phyloP scores from a whole-genome alignment of 2,113 vertebrate species.

The Onychostruthus taczanowskii region DNA sequence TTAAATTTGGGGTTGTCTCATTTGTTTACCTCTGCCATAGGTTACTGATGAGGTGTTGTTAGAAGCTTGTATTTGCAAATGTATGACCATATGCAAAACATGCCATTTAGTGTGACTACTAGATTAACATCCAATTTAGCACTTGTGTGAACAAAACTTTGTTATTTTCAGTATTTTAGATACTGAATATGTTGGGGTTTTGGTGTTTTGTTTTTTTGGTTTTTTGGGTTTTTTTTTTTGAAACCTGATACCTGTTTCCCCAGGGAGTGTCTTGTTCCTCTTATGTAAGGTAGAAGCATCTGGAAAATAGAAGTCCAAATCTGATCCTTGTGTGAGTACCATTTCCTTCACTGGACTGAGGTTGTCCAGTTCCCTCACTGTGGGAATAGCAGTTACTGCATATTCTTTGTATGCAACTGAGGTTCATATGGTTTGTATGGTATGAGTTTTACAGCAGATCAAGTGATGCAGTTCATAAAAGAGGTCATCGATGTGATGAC shows the following conservation, averaged over 20 bases:
- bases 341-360: background rate
- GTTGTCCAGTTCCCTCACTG: background rate
- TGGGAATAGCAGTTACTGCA: background rate
- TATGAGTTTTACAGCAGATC: constrained; percentile 2
- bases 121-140: background rate
- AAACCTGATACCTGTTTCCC: background rate
- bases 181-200: background rate
- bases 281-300: background rate
- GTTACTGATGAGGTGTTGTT: background rate
- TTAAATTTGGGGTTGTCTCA: background rate
- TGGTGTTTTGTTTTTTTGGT: background rate
- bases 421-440: background rate
- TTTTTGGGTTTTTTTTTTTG: too few species aligned
- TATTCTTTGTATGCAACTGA: background rate
- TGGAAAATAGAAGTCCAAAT: background rate
- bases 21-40: background rate
- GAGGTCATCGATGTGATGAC: background rate
- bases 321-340: background rate
- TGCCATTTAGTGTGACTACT: background rate
- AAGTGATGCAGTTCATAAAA: background rate
- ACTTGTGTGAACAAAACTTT: background rate
- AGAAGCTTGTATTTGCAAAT: background rate
- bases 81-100: background rate
- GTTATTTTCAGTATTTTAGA: background rate
- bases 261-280: background rate